Evolutionary conservation across 2,888 invertebrate species (phyloP).

Genomic region (Seira ritae): DNA sequence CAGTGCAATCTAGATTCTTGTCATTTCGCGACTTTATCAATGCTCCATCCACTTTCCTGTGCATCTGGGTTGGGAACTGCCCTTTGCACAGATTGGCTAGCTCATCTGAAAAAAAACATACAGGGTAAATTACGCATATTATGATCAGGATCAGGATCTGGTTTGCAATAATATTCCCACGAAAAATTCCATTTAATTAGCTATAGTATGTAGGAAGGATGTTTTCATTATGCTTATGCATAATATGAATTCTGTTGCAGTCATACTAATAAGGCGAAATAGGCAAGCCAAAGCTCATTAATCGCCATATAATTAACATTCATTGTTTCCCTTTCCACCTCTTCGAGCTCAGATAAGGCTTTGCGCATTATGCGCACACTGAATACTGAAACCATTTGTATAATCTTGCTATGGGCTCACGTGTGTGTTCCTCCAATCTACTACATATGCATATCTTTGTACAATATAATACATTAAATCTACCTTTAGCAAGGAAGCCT

Average conservation of each 20-base stretch:
- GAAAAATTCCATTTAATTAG: background rate
- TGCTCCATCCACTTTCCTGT: slow-evolving; percentile 93
- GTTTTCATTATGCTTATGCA: too few species aligned
- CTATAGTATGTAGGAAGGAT: background rate
- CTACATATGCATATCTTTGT: too few species aligned
- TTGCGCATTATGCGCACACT: background rate
- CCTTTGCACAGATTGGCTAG: slow-evolving; percentile 94
- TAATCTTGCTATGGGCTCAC: too few species aligned
- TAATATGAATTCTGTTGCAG: too few species aligned
- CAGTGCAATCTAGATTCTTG: slow-evolving; percentile 91
- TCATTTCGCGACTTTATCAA: slow-evolving; percentile 93
- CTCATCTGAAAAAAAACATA: slow-evolving; percentile 77
- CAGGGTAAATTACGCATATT: background rate
- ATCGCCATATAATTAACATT: background rate
- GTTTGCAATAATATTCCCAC: slow-evolving; percentile 10
- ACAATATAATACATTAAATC: too few species aligned
- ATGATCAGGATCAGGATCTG: background rate
- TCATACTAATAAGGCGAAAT: background rate
- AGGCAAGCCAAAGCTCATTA: slow-evolving; percentile 7
- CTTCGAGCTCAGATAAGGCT: background rate
- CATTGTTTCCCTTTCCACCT: background rate
- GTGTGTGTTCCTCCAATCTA: too few species aligned
- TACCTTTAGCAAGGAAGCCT: too few species aligned
- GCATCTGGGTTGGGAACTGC: slow-evolving; percentile 90
- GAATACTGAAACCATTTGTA: background rate